Base-by-base conservation (phyloP, 2,888 invertebrate species). In the Machimus atricapillus region DNA sequence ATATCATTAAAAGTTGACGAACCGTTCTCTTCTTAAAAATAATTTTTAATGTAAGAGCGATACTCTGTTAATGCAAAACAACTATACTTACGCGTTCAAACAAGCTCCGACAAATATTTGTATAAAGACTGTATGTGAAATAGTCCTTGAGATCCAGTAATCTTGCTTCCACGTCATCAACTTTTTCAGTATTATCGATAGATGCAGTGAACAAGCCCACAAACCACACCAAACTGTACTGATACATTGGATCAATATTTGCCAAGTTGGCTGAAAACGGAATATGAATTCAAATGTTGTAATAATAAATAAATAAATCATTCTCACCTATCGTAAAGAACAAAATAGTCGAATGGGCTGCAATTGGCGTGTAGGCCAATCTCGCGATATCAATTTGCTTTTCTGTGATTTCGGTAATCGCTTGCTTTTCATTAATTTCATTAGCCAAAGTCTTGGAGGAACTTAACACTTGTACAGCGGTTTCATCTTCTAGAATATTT, bases 211-310 rank as follows among this genome's bases (percentile, higher is more conserved):
- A 99, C 40, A 98, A 94, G 89, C 96, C 96, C 90, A 98, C 97
- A 92, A 98, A 98, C 98, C 98, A 99, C 2, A 95, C 95, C 90
- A 99, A 93, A 0, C 98, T 98, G 92, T 98, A 99, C 91, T 98
- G 98, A 92, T 99, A 99, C 98, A 98, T 98, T 1, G 98, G 98
- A 93, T 99, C 98, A 89, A 99, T 97, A 90, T 97, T 96, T 7
- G 97, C 96, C 90, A 99, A 93, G 87, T 97, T 97, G 87, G 95
- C 97, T 96, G 91, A 85, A 93, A 93, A 87, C 58, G 82, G 8
- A 23, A 31, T n/a, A 56, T 23, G 9, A 37, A 37, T 19, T 66
- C 12, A 66, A 66, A 23, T 23, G 8, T 66, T 46, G 0, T 2
- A 23, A 66, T 19, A 6, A 66, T 9, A 58, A 74, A 23, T 27